Conservation (phyloP, 1,140 invertebrate genomes). For the Cepaea nemoralis region DNA sequence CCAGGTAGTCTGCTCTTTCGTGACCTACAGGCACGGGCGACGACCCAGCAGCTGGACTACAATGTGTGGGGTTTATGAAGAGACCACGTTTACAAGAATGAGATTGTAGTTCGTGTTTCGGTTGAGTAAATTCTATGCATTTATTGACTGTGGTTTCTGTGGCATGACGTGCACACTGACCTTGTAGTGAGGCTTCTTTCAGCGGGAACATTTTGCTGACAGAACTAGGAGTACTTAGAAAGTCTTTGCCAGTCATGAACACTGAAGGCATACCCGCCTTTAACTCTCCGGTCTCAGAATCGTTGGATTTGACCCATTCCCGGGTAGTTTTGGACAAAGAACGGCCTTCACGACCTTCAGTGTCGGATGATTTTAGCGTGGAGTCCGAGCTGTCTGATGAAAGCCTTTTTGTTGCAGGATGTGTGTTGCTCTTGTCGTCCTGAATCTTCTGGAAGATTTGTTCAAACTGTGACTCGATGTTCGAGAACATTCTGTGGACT, state of each 20-base stretch:
- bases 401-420: not conserved
- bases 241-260: too few relatives aligned
- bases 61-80: too few relatives aligned
- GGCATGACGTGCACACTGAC: not conserved
- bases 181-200: too few relatives aligned
- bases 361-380: not conserved
- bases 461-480: slow-evolving; percentile 17
- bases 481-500: slow-evolving; percentile 15
- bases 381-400: slow-evolving; percentile 14
- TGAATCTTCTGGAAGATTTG: slow-evolving; percentile 30
- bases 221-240: too few relatives aligned
- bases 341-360: not conserved
- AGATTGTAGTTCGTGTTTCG: not conserved
- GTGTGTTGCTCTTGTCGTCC: not conserved
- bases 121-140: not conserved
- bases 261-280: not conserved
- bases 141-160: not conserved
- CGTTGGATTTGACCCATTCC: not conserved
- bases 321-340: not conserved
- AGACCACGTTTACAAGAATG: not conserved
- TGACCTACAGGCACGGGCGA: not conserved
- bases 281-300: slow-evolving; percentile 8
- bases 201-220: not conserved
- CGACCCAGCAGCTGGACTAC: not conserved
- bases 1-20: slow-evolving; percentile 34